phyloP scores from a whole-genome alignment of 1,140 invertebrate genomes.

The Lethrus apterus region DNA sequence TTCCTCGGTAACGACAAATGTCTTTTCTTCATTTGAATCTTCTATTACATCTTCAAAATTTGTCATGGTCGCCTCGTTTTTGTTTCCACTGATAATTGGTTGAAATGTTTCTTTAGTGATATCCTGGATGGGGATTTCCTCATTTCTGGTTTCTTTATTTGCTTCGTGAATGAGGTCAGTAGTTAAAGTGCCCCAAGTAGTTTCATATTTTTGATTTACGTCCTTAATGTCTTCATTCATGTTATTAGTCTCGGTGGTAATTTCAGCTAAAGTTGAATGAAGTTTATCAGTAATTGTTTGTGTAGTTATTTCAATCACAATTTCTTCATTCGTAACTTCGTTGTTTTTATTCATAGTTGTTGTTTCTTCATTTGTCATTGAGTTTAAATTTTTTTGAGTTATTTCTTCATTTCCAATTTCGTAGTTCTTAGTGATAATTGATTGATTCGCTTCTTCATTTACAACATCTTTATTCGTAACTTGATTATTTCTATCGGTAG shows the following conservation, averaged over 20 bases:
- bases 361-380: too few species aligned
- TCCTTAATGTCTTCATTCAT: background rate
- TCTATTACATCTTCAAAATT: too few species aligned
- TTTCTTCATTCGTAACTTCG: too few species aligned
- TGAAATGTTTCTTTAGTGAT: background rate
- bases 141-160: background rate
- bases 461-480: too few species aligned
- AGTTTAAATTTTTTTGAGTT: too few species aligned
- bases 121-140: background rate
- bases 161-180: background rate
- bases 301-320: slow-evolving; percentile 1
- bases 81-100: background rate
- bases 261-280: background rate
- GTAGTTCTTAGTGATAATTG: background rate
- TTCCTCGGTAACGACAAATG: background rate
- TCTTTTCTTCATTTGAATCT: too few species aligned
- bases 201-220: too few species aligned
- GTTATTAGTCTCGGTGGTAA: background rate
- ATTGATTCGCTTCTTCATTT: too few species aligned
- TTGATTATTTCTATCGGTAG: too few species aligned
- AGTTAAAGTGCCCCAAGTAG: too few species aligned
- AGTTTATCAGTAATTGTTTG: background rate
- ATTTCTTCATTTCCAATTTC: background rate
- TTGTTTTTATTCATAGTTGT: background rate
- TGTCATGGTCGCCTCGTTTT: too few species aligned